Percentiles rank a stretch among this genome's conserved stretches.
These are phyloP conservation scores for Macrotis lagotis DNA, from an alignment of 2,113 vertebrate genomes.

Conservation along the genomic window DNA sequence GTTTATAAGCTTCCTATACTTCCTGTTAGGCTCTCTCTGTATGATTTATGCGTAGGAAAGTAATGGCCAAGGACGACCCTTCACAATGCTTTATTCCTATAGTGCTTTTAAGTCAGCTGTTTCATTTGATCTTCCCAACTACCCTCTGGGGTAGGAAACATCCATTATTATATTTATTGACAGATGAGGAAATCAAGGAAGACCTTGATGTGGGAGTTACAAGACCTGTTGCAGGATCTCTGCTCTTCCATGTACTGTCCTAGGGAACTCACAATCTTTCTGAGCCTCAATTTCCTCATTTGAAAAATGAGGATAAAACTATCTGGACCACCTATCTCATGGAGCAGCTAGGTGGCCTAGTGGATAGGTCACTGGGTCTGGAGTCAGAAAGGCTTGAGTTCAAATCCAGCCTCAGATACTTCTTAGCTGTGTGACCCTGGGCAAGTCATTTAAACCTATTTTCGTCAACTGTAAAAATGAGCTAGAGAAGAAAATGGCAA, in stretches of 20 bases:
- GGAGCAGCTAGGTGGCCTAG: background rate
- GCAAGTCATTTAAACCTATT: background rate
- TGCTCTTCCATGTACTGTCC: background rate
- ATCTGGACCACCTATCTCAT: background rate
- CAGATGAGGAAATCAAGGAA: background rate
- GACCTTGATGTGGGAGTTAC: background rate
- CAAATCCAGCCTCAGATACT: background rate
- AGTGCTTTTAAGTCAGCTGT: background rate
- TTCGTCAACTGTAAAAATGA: background rate
- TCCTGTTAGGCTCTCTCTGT: background rate
- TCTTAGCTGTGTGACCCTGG: background rate
- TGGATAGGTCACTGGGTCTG: background rate
- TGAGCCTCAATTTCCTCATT: background rate
- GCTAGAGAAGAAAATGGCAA: background rate
- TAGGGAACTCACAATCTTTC: background rate
- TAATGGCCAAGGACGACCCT: background rate
- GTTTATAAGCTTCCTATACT: background rate
- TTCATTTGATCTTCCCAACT: background rate
- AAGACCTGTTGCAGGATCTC: background rate
- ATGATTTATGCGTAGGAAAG: background rate
- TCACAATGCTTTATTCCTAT: background rate
- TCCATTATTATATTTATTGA: background rate
- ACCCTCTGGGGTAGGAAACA: background rate
- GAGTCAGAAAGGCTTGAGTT: background rate
- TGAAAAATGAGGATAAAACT: background rate